Evolutionary conservation across 1,140 invertebrate species (phyloP), one percentile per base, ranked within the genome.

Genomic region (Lithobius niger): DNA sequence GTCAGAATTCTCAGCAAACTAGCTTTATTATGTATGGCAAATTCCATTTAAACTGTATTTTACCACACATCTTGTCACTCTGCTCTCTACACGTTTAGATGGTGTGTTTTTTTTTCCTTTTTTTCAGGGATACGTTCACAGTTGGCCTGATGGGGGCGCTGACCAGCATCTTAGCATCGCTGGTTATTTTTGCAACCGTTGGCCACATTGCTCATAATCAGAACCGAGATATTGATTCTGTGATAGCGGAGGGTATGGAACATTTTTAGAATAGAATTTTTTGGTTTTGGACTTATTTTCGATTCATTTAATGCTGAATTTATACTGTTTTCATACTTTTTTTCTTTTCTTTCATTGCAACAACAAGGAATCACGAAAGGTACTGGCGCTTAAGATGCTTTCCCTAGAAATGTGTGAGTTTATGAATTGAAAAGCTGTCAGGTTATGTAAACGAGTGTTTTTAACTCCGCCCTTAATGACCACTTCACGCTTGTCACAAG

Each of bases 181-280:
- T 89, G 61, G 88, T 89, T 65, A 84, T 86, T 2, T 92, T 92
- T 67, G 83, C 86, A 1, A 88, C 84, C 0, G 81, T 92, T 48
- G 88, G 88, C 25, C 89, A 90, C 66, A 84, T 91, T 54, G 86
- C 86, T 1, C 71, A 77, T 55, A 84, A 90, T 66, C 84, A 87
- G 68, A 79, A 81, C 58, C 83, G 81, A 40, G 79, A 55, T 10
- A 64, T 91, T 25, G 80, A 86, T 56, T 77, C 81, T 63, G 87
- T 90, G n/a, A 82, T 91, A 27, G 79, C 81, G 44, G 87, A 88
- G 69, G 86, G 86, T 87, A 75, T 73, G 76, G 73, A 18, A 16
- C 19, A 16, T 58, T 45, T 45, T 45, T 45, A 45, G 6, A 36
- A 36, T n/a, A 10, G n/a, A 10, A n/a, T 36, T 36, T 10, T 36